A percentile compares a stretch with the other conserved stretches of the same genome.
Evolutionary conservation across 2,888 invertebrate species (phyloP).

Genomic region (Polietes domitor): DNA sequence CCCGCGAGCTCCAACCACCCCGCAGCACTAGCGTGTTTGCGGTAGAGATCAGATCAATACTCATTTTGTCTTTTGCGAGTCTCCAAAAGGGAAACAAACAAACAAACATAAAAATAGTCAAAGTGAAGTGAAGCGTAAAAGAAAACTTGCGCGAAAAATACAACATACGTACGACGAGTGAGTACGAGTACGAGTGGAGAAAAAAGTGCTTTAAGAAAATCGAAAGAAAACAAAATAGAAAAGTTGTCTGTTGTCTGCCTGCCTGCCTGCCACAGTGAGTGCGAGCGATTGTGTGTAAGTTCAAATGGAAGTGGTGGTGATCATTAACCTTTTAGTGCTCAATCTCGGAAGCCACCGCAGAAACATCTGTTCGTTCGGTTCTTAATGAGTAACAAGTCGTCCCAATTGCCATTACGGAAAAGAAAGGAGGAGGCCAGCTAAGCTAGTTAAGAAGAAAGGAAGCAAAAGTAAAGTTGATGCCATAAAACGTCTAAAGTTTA

Average conservation of each 20-base stretch:
- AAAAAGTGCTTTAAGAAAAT: slow-evolving; percentile 44
- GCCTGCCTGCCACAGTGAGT: neutral
- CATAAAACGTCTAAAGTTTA: slow-evolving; percentile 53
- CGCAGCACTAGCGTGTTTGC: neutral
- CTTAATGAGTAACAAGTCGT: slow-evolving; percentile 22
- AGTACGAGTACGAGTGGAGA: neutral
- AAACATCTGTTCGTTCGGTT: slow-evolving; percentile 55
- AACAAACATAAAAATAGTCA: neutral
- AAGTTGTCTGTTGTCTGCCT: neutral
- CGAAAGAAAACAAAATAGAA: slow-evolving; percentile 14
- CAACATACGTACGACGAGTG: neutral
- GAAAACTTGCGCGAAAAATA: slow-evolving; percentile 35
- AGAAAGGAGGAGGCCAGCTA: slow-evolving; percentile 1
- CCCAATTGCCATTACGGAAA: slow-evolving; percentile 17
- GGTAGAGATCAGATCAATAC: slow-evolving; percentile 9
- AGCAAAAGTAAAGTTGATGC: slow-evolving; percentile 28
- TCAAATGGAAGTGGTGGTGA: slow-evolving; percentile 58
- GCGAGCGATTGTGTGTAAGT: neutral
- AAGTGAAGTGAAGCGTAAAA: slow-evolving; percentile 21
- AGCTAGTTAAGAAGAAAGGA: slow-evolving; percentile 21
- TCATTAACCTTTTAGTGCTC: slow-evolving; percentile 65
- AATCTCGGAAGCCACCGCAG: slow-evolving; percentile 29
- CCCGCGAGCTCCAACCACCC: neutral
- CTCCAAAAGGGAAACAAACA: slow-evolving; percentile 19
- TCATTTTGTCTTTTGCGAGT: slow-evolving; percentile 19